phyloP scores from a whole-genome alignment of 2,888 invertebrate genomes.

The Bellardia bayeri region DNA sequence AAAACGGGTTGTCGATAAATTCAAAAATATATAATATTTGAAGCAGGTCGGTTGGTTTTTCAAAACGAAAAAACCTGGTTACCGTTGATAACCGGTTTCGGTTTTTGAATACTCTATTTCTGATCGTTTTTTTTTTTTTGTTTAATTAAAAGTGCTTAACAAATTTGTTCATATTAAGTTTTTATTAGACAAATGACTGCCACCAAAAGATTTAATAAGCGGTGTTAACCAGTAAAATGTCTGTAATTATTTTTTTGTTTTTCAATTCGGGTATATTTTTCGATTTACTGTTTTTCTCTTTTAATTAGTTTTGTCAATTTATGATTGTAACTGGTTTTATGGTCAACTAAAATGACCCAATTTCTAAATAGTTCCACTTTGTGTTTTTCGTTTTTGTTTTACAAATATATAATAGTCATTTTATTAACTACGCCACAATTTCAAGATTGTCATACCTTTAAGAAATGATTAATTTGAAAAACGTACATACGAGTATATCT shows the following conservation, averaged over 20 bases:
- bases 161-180: conserved; percentile 56
- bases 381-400: background rate
- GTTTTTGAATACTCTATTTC: too few relatives aligned
- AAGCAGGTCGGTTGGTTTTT: too few relatives aligned
- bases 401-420: background rate
- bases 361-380: conserved; percentile 12
- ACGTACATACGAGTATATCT: too few relatives aligned
- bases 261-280: conserved; percentile 24
- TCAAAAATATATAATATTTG: too few relatives aligned
- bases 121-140: background rate
- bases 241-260: conserved; percentile 19
- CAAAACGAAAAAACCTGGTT: too few relatives aligned
- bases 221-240: conserved; percentile 4
- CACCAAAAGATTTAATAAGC: conserved; percentile 30
- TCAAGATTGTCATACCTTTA: background rate
- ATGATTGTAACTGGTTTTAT: conserved; percentile 16
- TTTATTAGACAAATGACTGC: conserved; percentile 40
- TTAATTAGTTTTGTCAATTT: conserved; percentile 51
- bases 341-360: conserved; percentile 29
- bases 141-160: conserved; percentile 34
- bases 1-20: too few relatives aligned
- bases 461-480: background rate
- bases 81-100: too few relatives aligned
- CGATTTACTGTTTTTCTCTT: background rate
- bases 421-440: background rate